Conservation (phyloP, 2,113 vertebrate species). For the Eclectus roratus region DNA sequence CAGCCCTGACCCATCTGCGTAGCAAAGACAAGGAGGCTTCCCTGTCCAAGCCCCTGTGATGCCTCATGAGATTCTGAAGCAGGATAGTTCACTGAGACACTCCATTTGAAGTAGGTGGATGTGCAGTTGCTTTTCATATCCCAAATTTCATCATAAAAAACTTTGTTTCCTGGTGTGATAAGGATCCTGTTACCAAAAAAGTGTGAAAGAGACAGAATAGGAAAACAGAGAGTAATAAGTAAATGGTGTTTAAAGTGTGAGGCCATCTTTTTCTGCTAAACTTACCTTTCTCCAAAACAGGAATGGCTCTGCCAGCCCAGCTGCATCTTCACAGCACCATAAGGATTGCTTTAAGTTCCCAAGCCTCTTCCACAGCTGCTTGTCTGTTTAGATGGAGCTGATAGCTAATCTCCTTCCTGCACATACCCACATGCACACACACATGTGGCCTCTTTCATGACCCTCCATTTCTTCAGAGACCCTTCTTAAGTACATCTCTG, state of each 20-base stretch:
- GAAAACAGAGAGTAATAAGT: neutral
- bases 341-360: neutral
- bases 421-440: neutral
- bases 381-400: neutral
- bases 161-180: neutral
- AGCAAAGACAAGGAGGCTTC: neutral
- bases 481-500: accelerated
- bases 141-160: neutral
- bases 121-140: neutral
- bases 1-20: neutral
- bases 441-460: neutral
- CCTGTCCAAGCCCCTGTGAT: neutral
- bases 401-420: neutral
- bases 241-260: neutral
- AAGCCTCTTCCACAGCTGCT: neutral
- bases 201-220: neutral
- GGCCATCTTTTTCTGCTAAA: neutral
- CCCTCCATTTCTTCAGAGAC: neutral
- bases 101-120: neutral
- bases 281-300: neutral
- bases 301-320: neutral
- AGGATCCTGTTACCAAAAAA: neutral
- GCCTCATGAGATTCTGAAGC: neutral
- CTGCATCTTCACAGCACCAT: neutral
- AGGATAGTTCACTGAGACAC: neutral